Evolutionary conservation across 2,888 invertebrate genomes (phyloP).

Genomic region (Cephonodes hylas): DNA sequence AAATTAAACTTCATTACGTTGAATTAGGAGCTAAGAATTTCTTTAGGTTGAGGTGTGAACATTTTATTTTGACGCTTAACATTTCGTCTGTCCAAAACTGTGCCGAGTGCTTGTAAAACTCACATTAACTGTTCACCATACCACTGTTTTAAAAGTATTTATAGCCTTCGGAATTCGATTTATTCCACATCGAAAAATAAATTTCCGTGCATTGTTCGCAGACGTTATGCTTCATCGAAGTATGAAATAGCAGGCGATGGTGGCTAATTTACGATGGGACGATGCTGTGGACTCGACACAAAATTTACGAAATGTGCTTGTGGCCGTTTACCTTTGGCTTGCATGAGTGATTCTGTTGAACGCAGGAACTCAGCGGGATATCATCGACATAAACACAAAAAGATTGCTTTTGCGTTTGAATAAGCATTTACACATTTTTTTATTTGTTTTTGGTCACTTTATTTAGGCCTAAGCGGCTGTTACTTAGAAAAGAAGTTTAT

Average conservation of each 20-base stretch:
- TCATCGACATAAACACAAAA: too few relatives aligned
- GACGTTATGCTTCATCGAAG: constrained; percentile 14
- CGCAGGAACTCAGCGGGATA: background rate
- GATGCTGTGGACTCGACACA: background rate
- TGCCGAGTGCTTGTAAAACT: too few relatives aligned
- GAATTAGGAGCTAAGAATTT: too few relatives aligned
- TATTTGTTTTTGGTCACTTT: background rate
- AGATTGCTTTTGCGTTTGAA: too few relatives aligned
- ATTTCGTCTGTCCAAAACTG: too few relatives aligned
- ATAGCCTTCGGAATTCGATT: background rate
- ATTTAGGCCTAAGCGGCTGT: background rate
- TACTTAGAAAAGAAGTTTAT: too few relatives aligned
- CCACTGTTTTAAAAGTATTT: constrained; percentile 24
- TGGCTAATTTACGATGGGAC: background rate
- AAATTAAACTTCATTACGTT: too few relatives aligned
- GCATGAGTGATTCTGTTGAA: background rate
- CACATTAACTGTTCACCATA: background rate
- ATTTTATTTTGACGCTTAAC: too few relatives aligned
- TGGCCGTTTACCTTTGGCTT: background rate
- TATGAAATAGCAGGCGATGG: constrained; percentile 3
- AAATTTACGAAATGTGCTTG: background rate
- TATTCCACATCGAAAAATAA: background rate
- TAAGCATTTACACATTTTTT: background rate
- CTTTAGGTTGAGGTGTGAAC: too few relatives aligned
- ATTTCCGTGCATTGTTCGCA: constrained; percentile 1